These are phyloP conservation scores for Luscinia luscinia DNA, from an alignment of 2,797 vertebrate genomes.

Conservation along the genomic window DNA sequence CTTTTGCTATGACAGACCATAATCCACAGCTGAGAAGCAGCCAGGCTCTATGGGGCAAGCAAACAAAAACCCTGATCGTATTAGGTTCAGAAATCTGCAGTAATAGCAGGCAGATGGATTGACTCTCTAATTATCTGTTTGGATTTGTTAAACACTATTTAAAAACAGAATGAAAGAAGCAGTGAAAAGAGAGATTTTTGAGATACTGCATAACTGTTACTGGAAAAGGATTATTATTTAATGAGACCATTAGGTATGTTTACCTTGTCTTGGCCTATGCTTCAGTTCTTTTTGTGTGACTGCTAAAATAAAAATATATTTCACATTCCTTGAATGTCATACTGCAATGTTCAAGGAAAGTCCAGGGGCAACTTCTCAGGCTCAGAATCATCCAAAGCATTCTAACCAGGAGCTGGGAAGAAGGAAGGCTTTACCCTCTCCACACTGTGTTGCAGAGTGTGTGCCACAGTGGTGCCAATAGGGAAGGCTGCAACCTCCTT, in stretches of 20 bases:
- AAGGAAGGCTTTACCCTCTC: background rate
- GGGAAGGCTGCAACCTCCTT: background rate
- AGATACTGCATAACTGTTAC: background rate
- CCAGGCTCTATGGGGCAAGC: background rate
- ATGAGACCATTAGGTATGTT: background rate
- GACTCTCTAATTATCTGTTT: background rate
- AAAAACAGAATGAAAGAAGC: background rate
- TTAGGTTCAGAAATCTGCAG: background rate
- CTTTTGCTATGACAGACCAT: background rate
- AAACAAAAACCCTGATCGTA: background rate
- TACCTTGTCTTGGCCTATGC: background rate
- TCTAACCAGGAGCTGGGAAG: background rate
- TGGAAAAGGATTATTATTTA: background rate
- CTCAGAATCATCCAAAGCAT: background rate
- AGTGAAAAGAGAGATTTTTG: background rate
- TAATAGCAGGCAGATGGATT: background rate
- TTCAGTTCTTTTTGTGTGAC: background rate
- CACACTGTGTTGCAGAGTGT: rapidly evolving
- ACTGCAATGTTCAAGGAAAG: background rate
- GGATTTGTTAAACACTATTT: rapidly evolving
- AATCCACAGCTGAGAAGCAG: background rate
- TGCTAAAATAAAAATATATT: background rate
- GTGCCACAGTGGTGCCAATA: background rate
- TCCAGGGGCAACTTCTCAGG: background rate
- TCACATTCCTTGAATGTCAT: background rate